Conservation (phyloP, 2,797 vertebrate genomes). For the Cyprinodon diabolis region DNA sequence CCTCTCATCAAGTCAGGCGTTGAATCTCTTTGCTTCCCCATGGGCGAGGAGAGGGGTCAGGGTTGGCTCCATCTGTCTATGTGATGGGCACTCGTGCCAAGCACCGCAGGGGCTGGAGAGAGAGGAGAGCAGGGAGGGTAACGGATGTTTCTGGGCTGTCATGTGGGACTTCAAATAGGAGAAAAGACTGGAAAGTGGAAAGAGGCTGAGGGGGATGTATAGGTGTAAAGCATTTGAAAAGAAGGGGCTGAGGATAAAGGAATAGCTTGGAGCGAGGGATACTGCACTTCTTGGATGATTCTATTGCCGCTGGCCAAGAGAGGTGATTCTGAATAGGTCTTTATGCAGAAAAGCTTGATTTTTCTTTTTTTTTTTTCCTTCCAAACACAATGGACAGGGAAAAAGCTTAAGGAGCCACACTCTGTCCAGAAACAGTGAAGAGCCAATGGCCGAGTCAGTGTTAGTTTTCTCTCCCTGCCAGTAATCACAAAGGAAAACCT, state of each 20-base stretch:
- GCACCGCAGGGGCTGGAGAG: constrained; percentile 62
- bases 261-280: constrained; percentile 5
- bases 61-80: constrained; percentile 79
- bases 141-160: constrained; percentile 69
- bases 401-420: constrained; percentile 37
- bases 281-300: constrained; percentile 24
- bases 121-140: constrained; percentile 63
- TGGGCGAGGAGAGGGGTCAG: constrained; percentile 74
- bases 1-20: constrained; percentile 61
- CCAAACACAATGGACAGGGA: constrained; percentile 55
- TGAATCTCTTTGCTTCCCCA: constrained; percentile 64
- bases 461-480: constrained; percentile 47
- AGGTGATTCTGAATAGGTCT: constrained; percentile 64
- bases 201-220: constrained; percentile 4
- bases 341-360: constrained; percentile 59
- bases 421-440: constrained; percentile 45
- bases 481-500: constrained; percentile 55
- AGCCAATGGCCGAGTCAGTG: constrained; percentile 69
- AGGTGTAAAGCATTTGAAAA: constrained; percentile 15
- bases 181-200: constrained; percentile 27
- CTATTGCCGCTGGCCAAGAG: constrained; percentile 28
- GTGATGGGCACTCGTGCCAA: constrained; percentile 75
- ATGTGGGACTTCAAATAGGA: constrained; percentile 55
- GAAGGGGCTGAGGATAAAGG: constrained; percentile 16
- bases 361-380: constrained; percentile 53